phyloP scores from a whole-genome alignment of 2,113 vertebrate genomes.

The Pseudonaja textilis region DNA sequence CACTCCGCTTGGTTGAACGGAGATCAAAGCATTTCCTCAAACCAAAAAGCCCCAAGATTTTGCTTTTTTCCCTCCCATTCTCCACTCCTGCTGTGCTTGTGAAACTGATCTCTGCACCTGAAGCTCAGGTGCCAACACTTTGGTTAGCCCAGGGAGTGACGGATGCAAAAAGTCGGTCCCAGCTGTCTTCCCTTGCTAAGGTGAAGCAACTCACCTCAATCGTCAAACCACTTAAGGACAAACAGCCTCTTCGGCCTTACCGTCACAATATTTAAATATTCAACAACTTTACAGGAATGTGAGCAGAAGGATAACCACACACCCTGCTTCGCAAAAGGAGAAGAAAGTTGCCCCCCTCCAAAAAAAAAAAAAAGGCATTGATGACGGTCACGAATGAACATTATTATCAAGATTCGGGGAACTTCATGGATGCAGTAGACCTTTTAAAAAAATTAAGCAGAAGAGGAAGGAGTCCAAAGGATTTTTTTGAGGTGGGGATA shows the following conservation, averaged over 20 bases:
- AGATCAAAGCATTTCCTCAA: background rate
- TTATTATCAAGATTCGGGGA: background rate
- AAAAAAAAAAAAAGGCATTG: background rate
- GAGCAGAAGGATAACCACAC: background rate
- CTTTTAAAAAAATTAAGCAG: background rate
- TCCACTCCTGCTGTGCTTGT: background rate
- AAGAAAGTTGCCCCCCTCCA: background rate
- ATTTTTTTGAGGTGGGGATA: background rate
- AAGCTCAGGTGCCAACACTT: background rate
- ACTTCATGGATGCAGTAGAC: too few relatives aligned
- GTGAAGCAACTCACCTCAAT: background rate
- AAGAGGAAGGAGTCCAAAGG: background rate
- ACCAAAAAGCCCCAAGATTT: background rate
- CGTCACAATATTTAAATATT: background rate
- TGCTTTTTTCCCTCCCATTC: background rate
- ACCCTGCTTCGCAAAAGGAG: background rate
- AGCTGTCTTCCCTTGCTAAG: background rate
- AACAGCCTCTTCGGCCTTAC: background rate
- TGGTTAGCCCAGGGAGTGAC: background rate
- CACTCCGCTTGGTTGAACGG: background rate
- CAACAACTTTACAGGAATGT: background rate
- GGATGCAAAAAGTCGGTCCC: background rate
- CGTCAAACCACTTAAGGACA: background rate
- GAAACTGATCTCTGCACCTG: background rate
- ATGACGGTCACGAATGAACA: background rate